Conservation (phyloP, 1,140 invertebrate species). For the Oncopodura yosiiana region DNA sequence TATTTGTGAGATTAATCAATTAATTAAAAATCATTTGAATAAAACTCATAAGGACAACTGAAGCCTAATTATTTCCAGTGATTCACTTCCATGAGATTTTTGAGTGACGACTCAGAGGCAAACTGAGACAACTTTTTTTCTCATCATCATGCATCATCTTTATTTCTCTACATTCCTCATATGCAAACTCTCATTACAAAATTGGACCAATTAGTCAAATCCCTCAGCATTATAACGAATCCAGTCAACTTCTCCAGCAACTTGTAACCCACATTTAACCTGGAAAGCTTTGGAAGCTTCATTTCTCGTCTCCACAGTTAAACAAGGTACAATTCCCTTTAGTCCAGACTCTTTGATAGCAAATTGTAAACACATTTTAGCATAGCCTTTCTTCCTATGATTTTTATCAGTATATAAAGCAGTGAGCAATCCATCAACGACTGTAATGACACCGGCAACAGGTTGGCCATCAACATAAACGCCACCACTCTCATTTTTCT, state of each 20-base stretch:
- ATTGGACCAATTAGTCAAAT: too few relatives aligned
- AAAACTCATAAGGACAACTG: too few relatives aligned
- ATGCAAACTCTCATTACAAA: too few relatives aligned
- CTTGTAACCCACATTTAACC: constrained; percentile 5
- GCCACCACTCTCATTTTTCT: constrained; percentile 6
- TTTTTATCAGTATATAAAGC: constrained; percentile 9
- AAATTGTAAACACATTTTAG: not conserved
- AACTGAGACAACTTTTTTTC: too few relatives aligned
- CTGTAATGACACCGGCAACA: constrained; percentile 1
- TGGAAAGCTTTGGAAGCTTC: constrained; percentile 4
- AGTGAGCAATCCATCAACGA: not conserved
- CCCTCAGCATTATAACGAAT: too few relatives aligned
- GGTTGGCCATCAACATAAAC: constrained; percentile 14
- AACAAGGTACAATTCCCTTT: constrained; percentile 8
- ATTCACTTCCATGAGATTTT: too few relatives aligned
- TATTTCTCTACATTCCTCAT: too few relatives aligned
- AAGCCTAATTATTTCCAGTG: too few relatives aligned
- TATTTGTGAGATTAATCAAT: too few relatives aligned
- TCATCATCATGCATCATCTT: too few relatives aligned
- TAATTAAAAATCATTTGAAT: too few relatives aligned
- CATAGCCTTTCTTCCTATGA: constrained; percentile 6
- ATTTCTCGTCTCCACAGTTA: constrained; percentile 5
- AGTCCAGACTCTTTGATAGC: constrained; percentile 6
- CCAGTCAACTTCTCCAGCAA: not conserved
- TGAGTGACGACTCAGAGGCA: too few relatives aligned